Evolutionary conservation across 1,140 invertebrate genomes (phyloP), one percentile per base, ranked within the genome.

Genomic region (Anadara kagoshimensis): DNA sequence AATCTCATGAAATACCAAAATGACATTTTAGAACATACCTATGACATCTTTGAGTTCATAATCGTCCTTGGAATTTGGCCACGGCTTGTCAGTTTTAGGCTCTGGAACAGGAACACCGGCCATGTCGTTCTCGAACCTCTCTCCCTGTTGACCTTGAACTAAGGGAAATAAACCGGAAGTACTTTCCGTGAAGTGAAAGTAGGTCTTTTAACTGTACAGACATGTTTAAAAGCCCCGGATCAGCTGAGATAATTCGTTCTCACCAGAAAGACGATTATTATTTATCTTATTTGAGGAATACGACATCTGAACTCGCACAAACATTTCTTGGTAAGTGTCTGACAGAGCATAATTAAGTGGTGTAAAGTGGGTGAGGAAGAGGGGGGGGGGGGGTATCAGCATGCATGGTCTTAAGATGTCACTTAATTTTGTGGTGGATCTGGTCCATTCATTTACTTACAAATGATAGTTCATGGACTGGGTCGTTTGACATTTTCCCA

Each of bases 11-110:
- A 47, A 45, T 22, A 63, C 1, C 14, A 11, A 20, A 63, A 45
- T 8, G 0, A 12, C 0, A 45, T 24, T 20, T 16, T n/a, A 44
- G 7, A 12, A 87, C 91, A 92, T 91, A 95, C 97, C 97, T 83
- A 99, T 98, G 83, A 98, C 94, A 91, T 98, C 96, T 83, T 94
- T 93, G 70, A 98, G 91, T 90, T 97, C 96, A 90, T 98, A 98
- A 86, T 97, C 95, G 85, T 98, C 95, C 89, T 96, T 95, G 80
- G 92, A 93, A 90, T 97, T 98, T 68, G 96, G 94, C 97, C 97
- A 98, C 5, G 77, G 66, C n/a, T 44, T n/a, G n/a, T 69, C 67
- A 3, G 43, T 26, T 36, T 26, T 24, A 5, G 56, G 12, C 11
- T 61, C 14, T 0, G 20, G 5, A 11, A 26, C 20, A 18, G 29